Base-by-base conservation (phyloP, 2,888 invertebrate genomes). In the Caenorhabditis afra region DNA sequence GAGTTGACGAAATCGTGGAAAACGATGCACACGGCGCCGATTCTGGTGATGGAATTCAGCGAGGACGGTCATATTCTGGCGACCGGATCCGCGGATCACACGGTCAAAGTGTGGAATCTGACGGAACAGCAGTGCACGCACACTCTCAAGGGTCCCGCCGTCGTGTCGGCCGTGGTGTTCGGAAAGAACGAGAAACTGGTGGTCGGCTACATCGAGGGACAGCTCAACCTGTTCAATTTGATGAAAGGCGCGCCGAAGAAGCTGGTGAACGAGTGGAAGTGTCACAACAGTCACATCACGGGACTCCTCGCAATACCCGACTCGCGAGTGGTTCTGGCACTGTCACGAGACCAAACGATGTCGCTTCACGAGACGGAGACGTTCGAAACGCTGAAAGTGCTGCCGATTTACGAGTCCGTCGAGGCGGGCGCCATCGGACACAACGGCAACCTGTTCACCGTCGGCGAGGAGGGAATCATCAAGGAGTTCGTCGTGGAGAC, bases 391-490 rank as follows among this genome's bases (percentile, higher is more conserved):
- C 37, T 84, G 10, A 80, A 82, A 70, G 81, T 79, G 1, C 50
- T 87, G 20, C 89, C 88, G 14, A 45, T 86, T 0, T 87, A 85
- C 55, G 87, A 88, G 53, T 68, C 81, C 0, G 73, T 84, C 41
- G 84, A 84, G 45, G 20, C 61, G 7, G 87, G 77, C 22, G 84
- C 79, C 1, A 62, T 81, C 11, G 79, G 83, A n/a, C 81, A 81
- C 22, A 84, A 84, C 47, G 82, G 79, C 20, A 70, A 82, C 41
- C 55, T 89, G 14, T 71, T 87, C 20, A 87, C 87, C 3, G 87
- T 87, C 16, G 89, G 89, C 50, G 87, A 88, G 55, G 80, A 84
- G 45, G 89, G 89, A 39, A 57, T 53, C 35, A 47, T 89, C 22
- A 87, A 86, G 65, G 79, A 89, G 53, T 90, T 83, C 81, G 55